Evolutionary conservation across 2,888 invertebrate species (phyloP), one percentile per base, ranked within the genome.

Genomic region (Leptinotarsa tumamoca): DNA sequence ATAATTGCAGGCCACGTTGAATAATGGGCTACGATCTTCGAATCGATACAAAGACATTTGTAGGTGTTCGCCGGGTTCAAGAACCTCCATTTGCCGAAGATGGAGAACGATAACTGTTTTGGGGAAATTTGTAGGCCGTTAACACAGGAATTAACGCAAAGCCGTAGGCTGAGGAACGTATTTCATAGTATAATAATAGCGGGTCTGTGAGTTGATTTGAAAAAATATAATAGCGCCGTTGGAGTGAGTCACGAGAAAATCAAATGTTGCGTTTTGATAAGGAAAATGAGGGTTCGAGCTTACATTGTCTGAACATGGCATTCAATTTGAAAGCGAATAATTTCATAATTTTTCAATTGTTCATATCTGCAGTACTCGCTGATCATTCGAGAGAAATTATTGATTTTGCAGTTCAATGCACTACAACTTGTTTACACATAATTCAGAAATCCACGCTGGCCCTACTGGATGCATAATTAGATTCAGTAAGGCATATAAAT

Each of bases 101-200:
- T 74, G 73, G 76, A 71, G 73, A 71, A 71, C 71, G 71, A 74
- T 77, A 74, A 77, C 76, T 77, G 74, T 77, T 69, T 75, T 69
- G 51, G 75, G 75, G 75, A 27, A 72, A 72, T 75, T 75, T 72
- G 43, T 68, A 71, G 75, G 72, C 72, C 75, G 75, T 75, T 75
- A 75, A 72, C 75, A 33, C 43, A n/a, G 63, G 43, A 63, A 43
- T 63, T 27, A 43, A 14, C 43, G 63, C 15, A 15, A n/a, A 43
- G n/a, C 17, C 63, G 61, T 33, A 33, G 63, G 63, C 17, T 15
- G 18, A 33, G 63, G 27, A 13, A 10, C 43, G 63, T 63, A 18
- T 43, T 63, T 63, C 14, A n/a, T n/a, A 18, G 43, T 63, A n/a
- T 63, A n/a, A n/a, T 63, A n/a, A 63, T 63, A 33, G 63, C 63